Base-by-base conservation (phyloP, 2,113 vertebrate genomes). In the Saccopteryx leptura region DNA sequence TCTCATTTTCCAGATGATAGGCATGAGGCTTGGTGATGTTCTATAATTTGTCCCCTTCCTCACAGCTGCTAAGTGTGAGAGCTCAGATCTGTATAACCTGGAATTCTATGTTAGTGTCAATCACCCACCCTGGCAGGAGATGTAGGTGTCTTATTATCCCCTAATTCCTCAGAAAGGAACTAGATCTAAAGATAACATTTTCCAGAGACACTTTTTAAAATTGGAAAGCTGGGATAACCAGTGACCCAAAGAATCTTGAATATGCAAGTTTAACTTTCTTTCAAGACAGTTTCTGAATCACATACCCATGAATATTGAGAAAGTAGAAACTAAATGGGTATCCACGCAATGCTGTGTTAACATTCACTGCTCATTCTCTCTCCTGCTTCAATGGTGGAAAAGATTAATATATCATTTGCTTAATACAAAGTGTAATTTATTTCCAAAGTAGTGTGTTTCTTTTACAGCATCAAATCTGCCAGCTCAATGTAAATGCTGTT, bases 321-420 rank as follows among this genome's bases (percentile, higher is more conserved):
- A 98, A 94, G 79, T 97, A 82, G 91, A 39, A 97, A 88, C 89
- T 84, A 96, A 98, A 89, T 76, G 92, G 95, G 65, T 95, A 96
- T 94, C 97, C 93, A 97, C 88, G 88, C 91, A 98, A 97, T 0
- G 9, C 92, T 31, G 63, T 92, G 78, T 98, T 98, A 98, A 96
- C 97, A 98, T 98, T 98, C 98, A 98, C 92, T 97, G 91, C n/a
- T 96, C 92, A 96, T 90, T 97, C 91, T 98, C 90, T 82, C 83
- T 92, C 92, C 95, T 96, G 97, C 97, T 98, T 98, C 95, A 54
- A 2, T 97, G 89, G 96, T 54, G 26, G 97, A 97, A 98, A 97
- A 98, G 96, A 98, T 97, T 94, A 98, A 98, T 98, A 96, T 96
- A 98, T 96, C 95, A 96, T 72, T 92, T 91, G 52, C 94, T 95